Conservation (phyloP, 2,888 invertebrate genomes). For the Parascotia fuliginaria region DNA sequence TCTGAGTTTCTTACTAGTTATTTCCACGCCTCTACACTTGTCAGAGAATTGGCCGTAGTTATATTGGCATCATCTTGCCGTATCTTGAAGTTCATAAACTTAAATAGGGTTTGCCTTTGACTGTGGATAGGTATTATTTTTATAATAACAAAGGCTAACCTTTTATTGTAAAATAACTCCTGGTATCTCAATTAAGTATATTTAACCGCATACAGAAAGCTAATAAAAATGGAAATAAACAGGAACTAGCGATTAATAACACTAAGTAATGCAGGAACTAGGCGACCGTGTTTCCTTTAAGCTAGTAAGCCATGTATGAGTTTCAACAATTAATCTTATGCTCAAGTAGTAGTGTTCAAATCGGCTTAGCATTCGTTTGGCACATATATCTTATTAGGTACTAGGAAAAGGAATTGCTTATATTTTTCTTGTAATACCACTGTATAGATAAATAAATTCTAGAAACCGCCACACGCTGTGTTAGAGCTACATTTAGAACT, state of each 20-base stretch:
- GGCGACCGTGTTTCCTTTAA: neutral
- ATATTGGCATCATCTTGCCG: no score
- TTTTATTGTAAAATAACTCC: no score
- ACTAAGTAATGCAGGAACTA: neutral
- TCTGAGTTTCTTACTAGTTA: no score
- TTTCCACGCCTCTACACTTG: no score
- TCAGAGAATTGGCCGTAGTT: no score
- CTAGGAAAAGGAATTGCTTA: neutral
- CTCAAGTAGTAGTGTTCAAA: neutral
- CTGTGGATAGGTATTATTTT: no score
- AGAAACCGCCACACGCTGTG: no score
- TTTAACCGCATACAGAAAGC: slow-evolving; percentile 2
- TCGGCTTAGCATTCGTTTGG: neutral
- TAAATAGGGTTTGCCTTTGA: no score
- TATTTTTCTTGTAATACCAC: neutral
- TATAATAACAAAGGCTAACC: no score
- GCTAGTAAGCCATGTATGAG: neutral
- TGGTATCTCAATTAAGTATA: neutral
- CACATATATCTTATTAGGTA: neutral
- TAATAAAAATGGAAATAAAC: slow-evolving; percentile 6
- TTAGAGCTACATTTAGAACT: no score
- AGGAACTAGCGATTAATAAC: slow-evolving; percentile 7
- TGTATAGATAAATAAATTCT: no score
- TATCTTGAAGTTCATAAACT: no score
- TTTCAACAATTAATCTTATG: neutral